Evolutionary conservation across 1,140 invertebrate genomes (phyloP).

Genomic region (Drosophila takahashii): DNA sequence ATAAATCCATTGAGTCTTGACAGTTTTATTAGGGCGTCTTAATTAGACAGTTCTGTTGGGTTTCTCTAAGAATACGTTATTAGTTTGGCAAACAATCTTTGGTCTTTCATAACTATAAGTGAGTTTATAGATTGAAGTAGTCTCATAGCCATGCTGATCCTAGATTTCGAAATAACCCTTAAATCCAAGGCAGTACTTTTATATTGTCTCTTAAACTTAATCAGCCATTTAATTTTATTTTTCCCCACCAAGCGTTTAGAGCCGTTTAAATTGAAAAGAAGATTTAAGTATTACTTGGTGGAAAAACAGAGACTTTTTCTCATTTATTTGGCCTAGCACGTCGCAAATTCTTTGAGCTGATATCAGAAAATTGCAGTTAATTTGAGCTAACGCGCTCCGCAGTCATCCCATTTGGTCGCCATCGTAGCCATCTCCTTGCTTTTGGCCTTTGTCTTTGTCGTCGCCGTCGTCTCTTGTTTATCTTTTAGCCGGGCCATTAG

Average conservation of each 20-base stretch:
- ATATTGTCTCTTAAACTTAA: background rate
- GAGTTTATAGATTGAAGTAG: too few relatives aligned
- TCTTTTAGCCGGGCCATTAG: slow-evolving; percentile 74
- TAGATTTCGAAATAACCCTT: too few relatives aligned
- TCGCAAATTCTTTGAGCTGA: slow-evolving; percentile 22
- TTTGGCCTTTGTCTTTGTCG: slow-evolving; percentile 6
- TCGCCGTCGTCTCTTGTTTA: slow-evolving; percentile 69
- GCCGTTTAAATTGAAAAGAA: slow-evolving; percentile 1
- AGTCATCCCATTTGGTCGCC: slow-evolving; percentile 51
- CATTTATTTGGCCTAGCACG: slow-evolving; percentile 22
- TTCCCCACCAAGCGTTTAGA: background rate
- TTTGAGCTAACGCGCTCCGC: slow-evolving; percentile 75
- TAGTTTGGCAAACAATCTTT: background rate
- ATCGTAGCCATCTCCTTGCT: background rate
- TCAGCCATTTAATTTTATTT: background rate
- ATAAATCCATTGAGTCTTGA: slow-evolving; percentile 34
- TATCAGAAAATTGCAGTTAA: slow-evolving; percentile 78
- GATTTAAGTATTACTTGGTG: background rate
- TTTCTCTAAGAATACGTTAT: background rate
- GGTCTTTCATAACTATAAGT: background rate
- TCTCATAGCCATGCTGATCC: too few relatives aligned
- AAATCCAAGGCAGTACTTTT: background rate
- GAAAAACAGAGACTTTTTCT: background rate
- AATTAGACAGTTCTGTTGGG: slow-evolving; percentile 16
- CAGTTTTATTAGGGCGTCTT: slow-evolving; percentile 27